phyloP scores from a whole-genome alignment of 2,113 vertebrate genomes.

The Polypterus senegalus region DNA sequence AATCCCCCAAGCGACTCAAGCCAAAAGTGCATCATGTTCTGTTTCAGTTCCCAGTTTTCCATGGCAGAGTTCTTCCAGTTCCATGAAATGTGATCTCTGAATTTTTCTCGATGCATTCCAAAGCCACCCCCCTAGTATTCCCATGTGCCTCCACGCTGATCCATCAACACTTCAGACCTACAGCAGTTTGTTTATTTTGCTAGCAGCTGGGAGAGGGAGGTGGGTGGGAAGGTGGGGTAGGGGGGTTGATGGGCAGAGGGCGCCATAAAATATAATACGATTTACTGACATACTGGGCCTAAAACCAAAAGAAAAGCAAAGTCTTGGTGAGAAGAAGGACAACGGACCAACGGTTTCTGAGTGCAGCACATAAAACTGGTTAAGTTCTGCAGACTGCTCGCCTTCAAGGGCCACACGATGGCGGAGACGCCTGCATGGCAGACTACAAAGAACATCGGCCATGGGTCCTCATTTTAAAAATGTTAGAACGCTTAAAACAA shows the following conservation, averaged over 20 bases:
- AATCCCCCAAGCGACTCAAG: no score
- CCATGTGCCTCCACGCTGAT: slow-evolving; percentile 41
- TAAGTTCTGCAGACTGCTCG: no score
- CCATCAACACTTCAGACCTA: slow-evolving; percentile 63
- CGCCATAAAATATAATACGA: slow-evolving; percentile 37
- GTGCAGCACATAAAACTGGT: no score
- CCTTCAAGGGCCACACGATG: no score
- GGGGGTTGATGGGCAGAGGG: neutral
- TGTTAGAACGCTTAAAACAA: no score
- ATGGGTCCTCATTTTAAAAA: no score
- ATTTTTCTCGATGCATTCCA: slow-evolving; percentile 33
- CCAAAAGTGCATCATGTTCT: no score
- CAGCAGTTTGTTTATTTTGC: slow-evolving; percentile 74
- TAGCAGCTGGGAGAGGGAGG: slow-evolving; percentile 34
- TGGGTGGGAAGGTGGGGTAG: slow-evolving; percentile 18
- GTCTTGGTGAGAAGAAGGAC: no score
- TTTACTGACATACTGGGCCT: slow-evolving; percentile 30
- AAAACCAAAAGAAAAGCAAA: slow-evolving; percentile 19
- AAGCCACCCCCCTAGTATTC: slow-evolving; percentile 26
- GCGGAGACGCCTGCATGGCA: no score
- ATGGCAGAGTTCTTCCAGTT: slow-evolving; percentile 29
- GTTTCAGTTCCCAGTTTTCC: neutral
- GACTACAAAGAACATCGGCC: no score
- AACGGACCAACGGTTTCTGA: no score
- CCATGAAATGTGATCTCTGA: slow-evolving; percentile 53